Evolutionary conservation across 2,113 vertebrate species (phyloP).

Genomic region (Myotis yumanensis): DNA sequence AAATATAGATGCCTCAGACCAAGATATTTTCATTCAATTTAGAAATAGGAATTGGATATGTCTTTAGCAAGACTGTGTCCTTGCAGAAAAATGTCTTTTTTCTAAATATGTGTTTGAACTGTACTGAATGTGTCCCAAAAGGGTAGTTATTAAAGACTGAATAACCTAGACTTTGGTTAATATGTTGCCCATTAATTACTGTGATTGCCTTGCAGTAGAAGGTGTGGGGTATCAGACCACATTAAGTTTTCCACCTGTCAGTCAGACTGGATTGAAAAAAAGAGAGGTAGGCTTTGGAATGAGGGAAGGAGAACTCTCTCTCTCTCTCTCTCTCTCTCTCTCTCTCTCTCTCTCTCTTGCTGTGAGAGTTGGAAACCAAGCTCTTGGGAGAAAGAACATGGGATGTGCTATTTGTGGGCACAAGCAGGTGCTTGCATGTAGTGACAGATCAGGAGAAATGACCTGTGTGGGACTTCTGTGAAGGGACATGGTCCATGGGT

Average conservation of each 20-base stretch:
- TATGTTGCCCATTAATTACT: neutral
- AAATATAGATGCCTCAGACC: constrained; percentile 26
- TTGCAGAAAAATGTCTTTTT: constrained; percentile 22
- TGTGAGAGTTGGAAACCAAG: neutral
- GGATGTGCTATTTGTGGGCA: neutral
- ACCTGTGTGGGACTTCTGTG: neutral
- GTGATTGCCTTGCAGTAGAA: neutral
- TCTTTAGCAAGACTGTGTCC: constrained; percentile 23
- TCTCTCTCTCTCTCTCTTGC: neutral
- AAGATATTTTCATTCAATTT: constrained; percentile 28
- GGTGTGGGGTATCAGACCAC: neutral
- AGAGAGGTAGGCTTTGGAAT: neutral
- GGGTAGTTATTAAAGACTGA: neutral
- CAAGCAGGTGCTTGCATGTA: neutral
- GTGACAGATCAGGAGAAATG: constrained; percentile 2
- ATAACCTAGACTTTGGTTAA: constrained; percentile 8
- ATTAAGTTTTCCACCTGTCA: neutral
- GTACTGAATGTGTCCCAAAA: neutral
- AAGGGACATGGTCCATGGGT: neutral
- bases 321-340: neutral
- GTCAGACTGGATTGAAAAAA: neutral
- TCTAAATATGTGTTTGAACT: neutral
- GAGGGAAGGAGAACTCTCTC: neutral
- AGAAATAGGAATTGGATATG: constrained; percentile 6
- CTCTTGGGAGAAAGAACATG: neutral